Percentiles rank a stretch among this genome's conserved stretches.
Evolutionary conservation across 64 coral and sea anemone genomes (phyloP).

Genomic region (Anthopleura sola): DNA sequence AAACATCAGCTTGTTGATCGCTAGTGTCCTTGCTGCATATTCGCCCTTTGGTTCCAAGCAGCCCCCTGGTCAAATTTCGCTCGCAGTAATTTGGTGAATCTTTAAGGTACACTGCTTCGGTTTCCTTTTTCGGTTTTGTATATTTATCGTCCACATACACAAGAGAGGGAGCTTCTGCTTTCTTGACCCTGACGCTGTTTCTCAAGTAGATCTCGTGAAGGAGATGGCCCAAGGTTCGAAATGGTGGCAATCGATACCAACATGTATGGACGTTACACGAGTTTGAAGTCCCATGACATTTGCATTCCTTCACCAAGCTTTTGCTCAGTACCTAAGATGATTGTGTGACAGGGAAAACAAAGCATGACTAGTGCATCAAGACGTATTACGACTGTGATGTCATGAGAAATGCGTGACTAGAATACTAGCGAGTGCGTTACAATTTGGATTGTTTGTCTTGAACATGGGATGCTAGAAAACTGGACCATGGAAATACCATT

Average conservation of each 20-base stretch:
- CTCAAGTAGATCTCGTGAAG: slow-evolving; percentile 61
- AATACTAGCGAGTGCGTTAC: neutral
- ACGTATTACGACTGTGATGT: neutral
- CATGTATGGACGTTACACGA: slow-evolving; percentile 62
- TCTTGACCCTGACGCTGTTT: slow-evolving; percentile 35
- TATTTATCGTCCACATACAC: slow-evolving; percentile 27
- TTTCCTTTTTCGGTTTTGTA: slow-evolving; percentile 18
- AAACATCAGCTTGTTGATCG: slow-evolving; percentile 37
- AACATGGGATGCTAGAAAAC: neutral
- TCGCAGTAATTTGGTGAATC: slow-evolving; percentile 70
- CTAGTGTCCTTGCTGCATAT: slow-evolving; percentile 42
- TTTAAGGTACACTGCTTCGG: slow-evolving; percentile 64
- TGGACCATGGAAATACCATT: neutral
- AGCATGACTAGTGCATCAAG: slow-evolving; percentile 7
- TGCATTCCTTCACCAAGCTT: slow-evolving; percentile 61
- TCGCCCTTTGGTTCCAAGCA: slow-evolving; percentile 66
- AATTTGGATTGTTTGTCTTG: neutral
- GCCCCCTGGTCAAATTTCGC: slow-evolving; percentile 28
- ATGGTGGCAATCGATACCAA: slow-evolving; percentile 57
- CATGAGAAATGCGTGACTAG: neutral
- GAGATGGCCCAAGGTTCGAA: slow-evolving; percentile 37
- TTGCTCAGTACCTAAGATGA: slow-evolving; percentile 68
- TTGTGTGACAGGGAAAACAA: slow-evolving; percentile 5
- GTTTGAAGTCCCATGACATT: slow-evolving; percentile 75
- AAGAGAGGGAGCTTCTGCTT: slow-evolving; percentile 10